Base-by-base conservation (phyloP, 2,113 vertebrate species). In the Aspiorhynchus laticeps region DNA sequence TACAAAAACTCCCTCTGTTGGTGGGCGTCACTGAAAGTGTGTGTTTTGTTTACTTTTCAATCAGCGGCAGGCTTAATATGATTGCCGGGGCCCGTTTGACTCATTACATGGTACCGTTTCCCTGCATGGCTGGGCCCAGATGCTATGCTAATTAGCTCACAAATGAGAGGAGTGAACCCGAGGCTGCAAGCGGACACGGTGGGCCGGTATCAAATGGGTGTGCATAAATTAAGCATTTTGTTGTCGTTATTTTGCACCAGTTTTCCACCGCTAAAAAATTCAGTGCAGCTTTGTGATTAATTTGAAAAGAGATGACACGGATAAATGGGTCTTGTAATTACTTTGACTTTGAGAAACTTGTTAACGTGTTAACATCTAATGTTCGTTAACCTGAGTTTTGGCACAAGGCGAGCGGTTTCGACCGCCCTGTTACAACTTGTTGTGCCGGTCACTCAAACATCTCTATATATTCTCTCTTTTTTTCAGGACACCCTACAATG, bases 141-240 rank as follows among this genome's bases (percentile, higher is more conserved):
- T 90, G 91, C 88, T 81, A 71, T 89, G 86, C 89, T 92, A 89
- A 94, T 94, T 88, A 88, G 90, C 87, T 87, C 75, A 90, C 87
- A 92, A 93, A 91, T 93, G 90, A 80, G 88, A 43, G 26, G 80
- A 91, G 86, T 80, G 85, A 90, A 90, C 90, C 87, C 88, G 85
- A 86, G 84, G 89, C 91, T 87, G 89, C 91, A 92, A 93, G 91
- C 89, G 87, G 92, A 88, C 93, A 90, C 88, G 61, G 14, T 85
- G 91, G 84, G 86, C 89, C 88, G 79, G 87, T 91, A 91, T 92
- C 87, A 91, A 91, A 92, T 84, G 86, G 91, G 90, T 89, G 90
- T 92, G 89, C 92, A 92, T 93, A 91, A 88, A 93, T 93, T 93
- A 81, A 63, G 33, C 61, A 56, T 24, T 87, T 80, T 85, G 14